Conservation (phyloP, 2,797 vertebrate species). For the Sebastolobus alascanus region DNA sequence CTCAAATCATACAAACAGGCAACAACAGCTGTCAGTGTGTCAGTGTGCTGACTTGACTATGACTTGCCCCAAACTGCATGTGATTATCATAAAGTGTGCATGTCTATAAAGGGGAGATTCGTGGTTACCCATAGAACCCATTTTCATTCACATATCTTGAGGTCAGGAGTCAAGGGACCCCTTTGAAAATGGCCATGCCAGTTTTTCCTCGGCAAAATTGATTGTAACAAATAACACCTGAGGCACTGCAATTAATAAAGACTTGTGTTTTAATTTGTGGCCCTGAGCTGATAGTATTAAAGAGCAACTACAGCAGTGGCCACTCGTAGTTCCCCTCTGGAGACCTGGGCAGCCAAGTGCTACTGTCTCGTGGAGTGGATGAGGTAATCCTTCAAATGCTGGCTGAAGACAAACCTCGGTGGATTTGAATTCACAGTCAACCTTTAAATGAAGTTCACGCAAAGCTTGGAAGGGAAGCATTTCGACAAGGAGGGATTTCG, state of each 20-base stretch:
- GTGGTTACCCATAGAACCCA: too few species aligned
- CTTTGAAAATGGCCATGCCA: too few species aligned
- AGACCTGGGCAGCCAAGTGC: constrained; percentile 39
- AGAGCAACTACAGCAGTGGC: constrained; percentile 29
- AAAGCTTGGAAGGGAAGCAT: background rate
- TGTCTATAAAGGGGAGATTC: too few species aligned
- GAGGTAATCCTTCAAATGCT: constrained; percentile 55
- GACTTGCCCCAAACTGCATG: too few species aligned
- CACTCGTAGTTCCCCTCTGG: constrained; percentile 17
- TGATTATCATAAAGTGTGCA: too few species aligned
- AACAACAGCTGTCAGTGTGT: too few species aligned
- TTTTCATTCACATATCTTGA: too few species aligned
- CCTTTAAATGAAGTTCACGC: constrained; percentile 12
- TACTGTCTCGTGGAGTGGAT: constrained; percentile 29
- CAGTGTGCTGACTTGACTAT: too few species aligned
- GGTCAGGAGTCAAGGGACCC: too few species aligned
- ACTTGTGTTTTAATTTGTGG: constrained; percentile 31
- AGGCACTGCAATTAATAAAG: constrained; percentile 25
- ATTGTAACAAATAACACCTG: constrained; percentile 15
- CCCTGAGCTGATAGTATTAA: constrained; percentile 28
- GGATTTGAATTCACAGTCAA: constrained; percentile 39
- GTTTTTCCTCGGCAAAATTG: too few species aligned
- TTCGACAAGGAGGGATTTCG: background rate
- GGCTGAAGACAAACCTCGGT: constrained; percentile 22
- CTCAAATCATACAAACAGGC: too few species aligned